Evolutionary conservation across 2,888 invertebrate species (phyloP), one percentile per base, ranked within the genome.

Genomic region (Hyles lineata): DNA sequence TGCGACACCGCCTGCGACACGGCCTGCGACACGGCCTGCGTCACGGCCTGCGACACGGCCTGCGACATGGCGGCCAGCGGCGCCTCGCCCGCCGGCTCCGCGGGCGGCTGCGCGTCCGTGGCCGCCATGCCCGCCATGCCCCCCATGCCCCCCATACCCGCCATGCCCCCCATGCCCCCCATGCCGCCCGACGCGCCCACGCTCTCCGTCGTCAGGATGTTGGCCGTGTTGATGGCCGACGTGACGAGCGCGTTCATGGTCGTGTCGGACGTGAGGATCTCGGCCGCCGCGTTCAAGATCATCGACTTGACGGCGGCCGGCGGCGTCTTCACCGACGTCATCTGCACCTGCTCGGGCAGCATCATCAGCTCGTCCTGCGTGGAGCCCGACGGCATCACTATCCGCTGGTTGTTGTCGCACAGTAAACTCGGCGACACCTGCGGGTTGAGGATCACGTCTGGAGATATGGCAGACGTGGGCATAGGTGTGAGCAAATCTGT

Each of bases 241-340:
- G 95, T 96, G 81, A 95, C 95, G 35, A 95, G 84, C 75, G 94
- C 95, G 85, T 94, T 95, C 94, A 95, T 95, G 58, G 96, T 95
- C 72, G 95, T 91, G 91, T 96, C 92, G 0, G 96, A 96, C 69
- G 96, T 96, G 19, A 97, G 93, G 79, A 96, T 96, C 89, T 97
- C 96, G 0, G 96, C 96, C 0, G 97, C 96, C 8, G 97, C 97
- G 85, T 96, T 96, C 72, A 97, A 93, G 63, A 97, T 95, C 95
- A 97, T 96, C n/a, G 96, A 96, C 78, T 97, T 97, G 79, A 96
- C 96, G 43, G 96, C 96, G 43, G 96, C 95, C 1, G 95, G 95
- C 63, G 96, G 95, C 63, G 95, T 95, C 83, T 92, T 95, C 74
- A 95, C 94, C 15, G 94, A 91, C 35, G 91, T 87, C 21, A 89